phyloP scores from a whole-genome alignment of 2,888 invertebrate species.

The Cabera pusaria region DNA sequence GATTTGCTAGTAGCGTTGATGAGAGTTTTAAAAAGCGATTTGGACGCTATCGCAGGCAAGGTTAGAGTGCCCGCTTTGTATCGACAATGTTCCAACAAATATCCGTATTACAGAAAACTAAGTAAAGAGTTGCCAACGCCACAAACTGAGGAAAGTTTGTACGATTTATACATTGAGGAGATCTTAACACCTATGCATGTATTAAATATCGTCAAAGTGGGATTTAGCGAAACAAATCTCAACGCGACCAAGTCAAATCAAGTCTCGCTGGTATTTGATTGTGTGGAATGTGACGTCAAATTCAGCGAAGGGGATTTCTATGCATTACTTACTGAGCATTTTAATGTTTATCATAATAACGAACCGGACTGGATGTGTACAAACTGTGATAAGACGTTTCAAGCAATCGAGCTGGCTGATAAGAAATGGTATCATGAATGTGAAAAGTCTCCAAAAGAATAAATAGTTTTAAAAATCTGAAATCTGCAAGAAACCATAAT shows the following conservation, averaged over 20 bases:
- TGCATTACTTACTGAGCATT: conserved; percentile 40
- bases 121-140: conserved; percentile 23
- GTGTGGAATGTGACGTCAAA: conserved; percentile 40
- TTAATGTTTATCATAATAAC: conserved; percentile 38
- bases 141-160: neutral
- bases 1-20: too few species aligned
- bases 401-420: neutral
- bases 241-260: neutral
- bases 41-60: conserved; percentile 6
- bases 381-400: conserved; percentile 5
- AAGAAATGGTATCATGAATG: conserved; percentile 9
- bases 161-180: conserved; percentile 59
- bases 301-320: conserved; percentile 31
- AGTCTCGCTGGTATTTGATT: conserved; percentile 45
- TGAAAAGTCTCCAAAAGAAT: too few species aligned
- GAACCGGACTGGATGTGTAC: conserved; percentile 53
- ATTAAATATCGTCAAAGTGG: conserved; percentile 31
- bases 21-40: conserved; percentile 33
- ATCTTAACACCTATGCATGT: conserved; percentile 37
- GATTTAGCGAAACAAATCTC: fast-evolving
- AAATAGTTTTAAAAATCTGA: too few species aligned
- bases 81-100: conserved; percentile 36
- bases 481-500: too few species aligned
- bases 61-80: conserved; percentile 32
- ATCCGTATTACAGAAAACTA: conserved; percentile 53